Evolutionary conservation across 1,140 invertebrate species (phyloP).

Genomic region (Teleopsis dalmanni): DNA sequence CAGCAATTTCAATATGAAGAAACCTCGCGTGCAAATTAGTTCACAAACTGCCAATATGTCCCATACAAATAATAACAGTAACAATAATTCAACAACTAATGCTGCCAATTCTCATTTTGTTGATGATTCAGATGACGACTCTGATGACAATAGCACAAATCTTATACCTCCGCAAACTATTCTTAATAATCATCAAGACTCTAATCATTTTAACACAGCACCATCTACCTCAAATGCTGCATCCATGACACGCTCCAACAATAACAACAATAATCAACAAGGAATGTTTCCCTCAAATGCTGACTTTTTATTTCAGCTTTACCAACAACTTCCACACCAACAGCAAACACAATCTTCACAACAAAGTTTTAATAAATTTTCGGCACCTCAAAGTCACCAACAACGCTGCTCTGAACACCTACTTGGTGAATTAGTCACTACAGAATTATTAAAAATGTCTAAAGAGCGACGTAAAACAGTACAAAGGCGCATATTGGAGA

Average conservation of each 20-base stretch:
- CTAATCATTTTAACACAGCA: background rate
- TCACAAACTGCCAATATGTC: constrained; percentile 16
- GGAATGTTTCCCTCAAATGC: constrained; percentile 37
- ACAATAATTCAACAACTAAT: constrained; percentile 2
- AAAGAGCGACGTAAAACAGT: constrained; percentile 39
- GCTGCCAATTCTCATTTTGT: constrained; percentile 16
- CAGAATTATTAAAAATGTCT: constrained; percentile 40
- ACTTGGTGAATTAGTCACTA: constrained; percentile 39
- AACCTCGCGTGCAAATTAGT: constrained; percentile 29
- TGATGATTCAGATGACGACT: constrained; percentile 35
- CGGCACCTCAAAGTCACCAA: constrained; percentile 23
- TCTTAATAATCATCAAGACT: constrained; percentile 7
- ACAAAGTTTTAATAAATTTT: constrained; percentile 32
- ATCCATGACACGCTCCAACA: background rate
- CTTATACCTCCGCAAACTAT: constrained; percentile 15
- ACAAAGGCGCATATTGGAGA: constrained; percentile 40
- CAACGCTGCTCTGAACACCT: constrained; percentile 37
- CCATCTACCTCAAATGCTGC: constrained; percentile 4
- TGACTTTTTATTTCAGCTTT: constrained; percentile 41
- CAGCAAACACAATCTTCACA: constrained; percentile 11
- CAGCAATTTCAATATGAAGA: constrained; percentile 31
- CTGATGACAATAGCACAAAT: constrained; percentile 32
- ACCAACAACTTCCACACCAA: constrained; percentile 38
- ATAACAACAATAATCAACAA: constrained; percentile 13
- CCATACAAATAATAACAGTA: constrained; percentile 6